Percentiles rank a stretch among this genome's conserved stretches.
phyloP scores from a whole-genome alignment of 2,888 invertebrate genomes.

The Drosophila anomalata region DNA sequence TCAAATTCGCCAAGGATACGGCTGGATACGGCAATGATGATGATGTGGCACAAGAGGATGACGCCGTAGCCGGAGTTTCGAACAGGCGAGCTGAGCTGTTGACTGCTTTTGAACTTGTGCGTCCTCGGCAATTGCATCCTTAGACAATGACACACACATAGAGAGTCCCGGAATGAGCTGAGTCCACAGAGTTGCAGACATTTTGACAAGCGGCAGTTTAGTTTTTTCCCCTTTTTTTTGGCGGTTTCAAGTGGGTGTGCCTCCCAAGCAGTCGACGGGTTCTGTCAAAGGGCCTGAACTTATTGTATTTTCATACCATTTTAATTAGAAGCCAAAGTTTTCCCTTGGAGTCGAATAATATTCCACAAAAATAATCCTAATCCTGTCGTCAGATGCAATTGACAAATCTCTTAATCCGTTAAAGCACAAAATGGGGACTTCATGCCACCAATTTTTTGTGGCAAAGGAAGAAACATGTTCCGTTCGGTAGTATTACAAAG shows the following conservation, averaged over 20 bases:
- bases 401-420: background rate
- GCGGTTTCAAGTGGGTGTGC: constrained; percentile 27
- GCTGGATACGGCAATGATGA: constrained; percentile 30
- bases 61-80: constrained; percentile 31
- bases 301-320: constrained; percentile 8
- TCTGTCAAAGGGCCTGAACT: constrained; percentile 16
- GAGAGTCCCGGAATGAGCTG: constrained; percentile 13
- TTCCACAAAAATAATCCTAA: too few relatives aligned
- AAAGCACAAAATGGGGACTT: background rate
- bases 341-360: background rate
- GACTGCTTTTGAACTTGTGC: constrained; percentile 65
- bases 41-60: constrained; percentile 25
- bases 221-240: constrained; percentile 15
- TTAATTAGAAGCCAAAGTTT: constrained; percentile 15
- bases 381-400: background rate
- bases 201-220: constrained; percentile 59
- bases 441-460: background rate
- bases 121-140: constrained; percentile 52
- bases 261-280: constrained; percentile 46
- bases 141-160: constrained; percentile 48
- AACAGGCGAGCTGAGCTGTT: constrained; percentile 54
- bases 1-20: constrained; percentile 54
- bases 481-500: constrained; percentile 14
- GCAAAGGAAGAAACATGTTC: background rate
- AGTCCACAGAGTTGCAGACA: constrained; percentile 32